These are phyloP conservation scores for Ephestia elutella DNA, from an alignment of 1,140 invertebrate genomes.

Conservation along the genomic window DNA sequence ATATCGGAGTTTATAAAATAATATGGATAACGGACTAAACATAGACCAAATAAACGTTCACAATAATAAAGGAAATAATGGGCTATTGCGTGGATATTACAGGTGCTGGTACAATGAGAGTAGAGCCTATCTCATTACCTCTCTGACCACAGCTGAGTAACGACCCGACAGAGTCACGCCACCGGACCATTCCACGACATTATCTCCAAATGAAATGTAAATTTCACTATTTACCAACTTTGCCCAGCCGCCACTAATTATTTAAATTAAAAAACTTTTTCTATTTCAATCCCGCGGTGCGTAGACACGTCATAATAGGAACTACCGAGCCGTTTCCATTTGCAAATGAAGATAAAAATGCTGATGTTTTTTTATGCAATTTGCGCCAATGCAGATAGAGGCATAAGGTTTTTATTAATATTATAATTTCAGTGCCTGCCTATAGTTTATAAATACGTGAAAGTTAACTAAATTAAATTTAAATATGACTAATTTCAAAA, in stretches of 20 bases:
- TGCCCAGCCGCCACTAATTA: neutral
- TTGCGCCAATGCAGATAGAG: neutral
- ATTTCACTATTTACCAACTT: slow-evolving; percentile 2
- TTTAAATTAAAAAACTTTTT: slow-evolving; percentile 4
- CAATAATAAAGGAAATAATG: slow-evolving; percentile 2
- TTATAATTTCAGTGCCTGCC: too few species aligned
- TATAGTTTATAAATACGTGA: too few species aligned
- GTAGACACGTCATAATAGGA: slow-evolving; percentile 3
- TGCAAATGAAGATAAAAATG: slow-evolving; percentile 4
- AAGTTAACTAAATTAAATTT: too few species aligned
- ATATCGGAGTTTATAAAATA: too few species aligned
- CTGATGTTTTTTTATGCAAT: neutral
- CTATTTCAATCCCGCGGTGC: slow-evolving; percentile 1
- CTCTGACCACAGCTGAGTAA: slow-evolving; percentile 48
- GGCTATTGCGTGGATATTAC: slow-evolving; percentile 10
- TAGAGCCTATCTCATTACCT: slow-evolving; percentile 54
- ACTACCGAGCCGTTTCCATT: neutral
- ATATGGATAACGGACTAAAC: neutral
- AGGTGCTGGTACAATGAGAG: slow-evolving; percentile 34
- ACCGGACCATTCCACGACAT: slow-evolving; percentile 25
- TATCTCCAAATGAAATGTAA: slow-evolving; percentile 26
- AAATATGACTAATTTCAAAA: too few species aligned
- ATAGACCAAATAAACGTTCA: neutral
- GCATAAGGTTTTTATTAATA: neutral
- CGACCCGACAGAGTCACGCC: slow-evolving; percentile 37